A percentile compares a stretch with the other conserved stretches of the same genome.
Conservation (phyloP, 2,797 vertebrate genomes). For the Coregonus suidteri region DNA sequence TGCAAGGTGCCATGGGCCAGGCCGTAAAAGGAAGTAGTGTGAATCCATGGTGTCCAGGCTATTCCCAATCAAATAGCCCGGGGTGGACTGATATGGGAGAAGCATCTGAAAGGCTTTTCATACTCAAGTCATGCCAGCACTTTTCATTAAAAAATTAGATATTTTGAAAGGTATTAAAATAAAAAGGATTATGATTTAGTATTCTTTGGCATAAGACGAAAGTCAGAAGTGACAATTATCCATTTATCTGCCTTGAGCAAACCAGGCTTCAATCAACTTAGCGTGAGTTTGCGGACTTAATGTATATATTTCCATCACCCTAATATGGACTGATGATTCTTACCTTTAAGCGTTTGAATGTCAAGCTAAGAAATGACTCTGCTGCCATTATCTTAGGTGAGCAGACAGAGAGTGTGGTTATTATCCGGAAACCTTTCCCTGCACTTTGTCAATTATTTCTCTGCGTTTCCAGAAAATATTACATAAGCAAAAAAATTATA, state of each 20-base stretch:
- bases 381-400: slow-evolving; percentile 34
- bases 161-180: not conserved
- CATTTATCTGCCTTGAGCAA: slow-evolving; percentile 15
- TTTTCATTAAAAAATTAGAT: slow-evolving; percentile 24
- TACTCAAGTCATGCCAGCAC: slow-evolving; percentile 35
- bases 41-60: slow-evolving; percentile 51
- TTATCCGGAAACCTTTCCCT: slow-evolving; percentile 36
- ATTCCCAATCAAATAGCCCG: slow-evolving; percentile 54
- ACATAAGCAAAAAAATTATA: slow-evolving; percentile 25
- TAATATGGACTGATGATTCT: slow-evolving; percentile 34
- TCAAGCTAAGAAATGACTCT: slow-evolving; percentile 26
- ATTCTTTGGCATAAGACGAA: slow-evolving; percentile 21
- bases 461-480: slow-evolving; percentile 25
- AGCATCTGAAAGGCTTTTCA: slow-evolving; percentile 32
- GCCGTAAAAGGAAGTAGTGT: slow-evolving; percentile 55
- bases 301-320: slow-evolving; percentile 30
- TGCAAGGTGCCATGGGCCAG: slow-evolving; percentile 60
- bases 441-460: slow-evolving; percentile 47
- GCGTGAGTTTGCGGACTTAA: slow-evolving; percentile 10
- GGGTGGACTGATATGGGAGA: slow-evolving; percentile 45
- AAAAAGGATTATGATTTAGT: slow-evolving; percentile 29
- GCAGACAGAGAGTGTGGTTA: slow-evolving; percentile 28
- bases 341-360: slow-evolving; percentile 37
- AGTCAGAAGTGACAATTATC: slow-evolving; percentile 30
- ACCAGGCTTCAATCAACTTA: slow-evolving; percentile 18